phyloP scores from a whole-genome alignment of 2,113 vertebrate genomes.

The Pterocles orientalis region DNA sequence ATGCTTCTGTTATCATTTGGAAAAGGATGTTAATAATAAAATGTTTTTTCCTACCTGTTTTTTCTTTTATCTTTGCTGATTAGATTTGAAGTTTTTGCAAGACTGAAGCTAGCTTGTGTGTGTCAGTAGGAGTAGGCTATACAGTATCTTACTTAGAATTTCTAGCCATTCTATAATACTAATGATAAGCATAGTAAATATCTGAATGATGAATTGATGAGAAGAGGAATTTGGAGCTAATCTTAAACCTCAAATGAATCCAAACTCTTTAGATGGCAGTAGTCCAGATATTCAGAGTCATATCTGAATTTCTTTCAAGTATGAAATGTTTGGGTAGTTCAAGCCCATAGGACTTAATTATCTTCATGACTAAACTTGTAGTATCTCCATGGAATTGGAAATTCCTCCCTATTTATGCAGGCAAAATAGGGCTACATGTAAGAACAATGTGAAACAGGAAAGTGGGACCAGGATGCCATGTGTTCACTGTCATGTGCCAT shows the following conservation, averaged over 20 bases:
- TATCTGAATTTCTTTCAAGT: conserved; percentile 67
- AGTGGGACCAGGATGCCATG: not conserved
- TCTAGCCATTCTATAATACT: not conserved
- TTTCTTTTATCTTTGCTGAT: not conserved
- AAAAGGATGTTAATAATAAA: not conserved
- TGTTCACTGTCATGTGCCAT: not conserved
- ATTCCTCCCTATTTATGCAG: conserved; percentile 50
- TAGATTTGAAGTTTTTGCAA: not conserved
- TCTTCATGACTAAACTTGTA: conserved; percentile 66
- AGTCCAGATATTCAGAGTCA: conserved; percentile 42
- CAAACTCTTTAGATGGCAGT: conserved; percentile 54
- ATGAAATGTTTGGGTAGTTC: conserved; percentile 56
- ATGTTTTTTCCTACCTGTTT: not conserved
- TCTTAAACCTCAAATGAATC: conserved; percentile 50
- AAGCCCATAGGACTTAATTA: conserved; percentile 68
- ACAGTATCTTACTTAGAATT: not conserved
- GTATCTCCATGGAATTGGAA: conserved; percentile 50
- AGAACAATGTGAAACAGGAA: conserved; percentile 37
- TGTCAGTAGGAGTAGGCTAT: not conserved
- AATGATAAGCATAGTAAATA: conserved; percentile 23
- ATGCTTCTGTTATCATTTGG: not conserved
- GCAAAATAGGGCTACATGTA: conserved; percentile 43
- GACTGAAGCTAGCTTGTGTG: not conserved
- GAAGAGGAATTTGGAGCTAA: conserved; percentile 42
- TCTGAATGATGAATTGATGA: conserved; percentile 44